A percentile compares a stretch with the other conserved stretches of the same genome.
Evolutionary conservation across 2,888 invertebrate species (phyloP).

Genomic region (Sinohyriopsis cumingii): DNA sequence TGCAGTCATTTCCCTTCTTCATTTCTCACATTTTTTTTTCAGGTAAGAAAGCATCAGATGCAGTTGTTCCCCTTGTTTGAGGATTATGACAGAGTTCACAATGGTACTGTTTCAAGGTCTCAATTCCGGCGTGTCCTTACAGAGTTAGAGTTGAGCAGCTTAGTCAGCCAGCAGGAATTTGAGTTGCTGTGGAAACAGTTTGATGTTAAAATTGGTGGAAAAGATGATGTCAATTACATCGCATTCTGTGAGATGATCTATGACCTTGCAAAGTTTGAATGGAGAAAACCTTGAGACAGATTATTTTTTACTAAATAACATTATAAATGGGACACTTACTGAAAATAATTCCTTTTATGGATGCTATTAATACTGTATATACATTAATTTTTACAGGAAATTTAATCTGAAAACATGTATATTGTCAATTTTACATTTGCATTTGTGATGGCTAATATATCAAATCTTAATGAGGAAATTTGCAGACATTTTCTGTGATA

Average conservation of each 20-base stretch:
- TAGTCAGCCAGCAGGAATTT: slow-evolving; percentile 66
- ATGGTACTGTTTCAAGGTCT: slow-evolving; percentile 68
- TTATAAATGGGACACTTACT: too few species aligned
- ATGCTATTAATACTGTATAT: too few species aligned
- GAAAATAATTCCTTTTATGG: too few species aligned
- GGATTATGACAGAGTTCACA: slow-evolving; percentile 70
- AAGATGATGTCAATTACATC: slow-evolving; percentile 67
- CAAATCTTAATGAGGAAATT: too few species aligned
- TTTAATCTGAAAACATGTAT: too few species aligned
- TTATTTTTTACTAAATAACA: too few species aligned
- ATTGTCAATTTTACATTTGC: too few species aligned
- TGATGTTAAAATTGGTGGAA: slow-evolving; percentile 65
- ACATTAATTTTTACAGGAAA: too few species aligned
- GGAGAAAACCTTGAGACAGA: slow-evolving; percentile 49
- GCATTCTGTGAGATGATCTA: slow-evolving; percentile 68
- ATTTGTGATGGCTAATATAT: too few species aligned
- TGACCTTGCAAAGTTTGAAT: slow-evolving; percentile 62
- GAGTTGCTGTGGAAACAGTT: slow-evolving; percentile 67
- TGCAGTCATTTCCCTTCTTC: too few species aligned
- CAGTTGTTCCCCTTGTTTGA: slow-evolving; percentile 72
- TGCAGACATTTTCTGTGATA: too few species aligned
- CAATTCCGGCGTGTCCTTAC: slow-evolving; percentile 71
- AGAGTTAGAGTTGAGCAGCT: slow-evolving; percentile 66
- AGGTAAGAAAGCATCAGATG: slow-evolving; percentile 70
- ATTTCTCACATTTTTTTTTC: slow-evolving; percentile 8